These are phyloP conservation scores for Talpa occidentalis DNA, from an alignment of 2,113 vertebrate species.

Conservation along the genomic window DNA sequence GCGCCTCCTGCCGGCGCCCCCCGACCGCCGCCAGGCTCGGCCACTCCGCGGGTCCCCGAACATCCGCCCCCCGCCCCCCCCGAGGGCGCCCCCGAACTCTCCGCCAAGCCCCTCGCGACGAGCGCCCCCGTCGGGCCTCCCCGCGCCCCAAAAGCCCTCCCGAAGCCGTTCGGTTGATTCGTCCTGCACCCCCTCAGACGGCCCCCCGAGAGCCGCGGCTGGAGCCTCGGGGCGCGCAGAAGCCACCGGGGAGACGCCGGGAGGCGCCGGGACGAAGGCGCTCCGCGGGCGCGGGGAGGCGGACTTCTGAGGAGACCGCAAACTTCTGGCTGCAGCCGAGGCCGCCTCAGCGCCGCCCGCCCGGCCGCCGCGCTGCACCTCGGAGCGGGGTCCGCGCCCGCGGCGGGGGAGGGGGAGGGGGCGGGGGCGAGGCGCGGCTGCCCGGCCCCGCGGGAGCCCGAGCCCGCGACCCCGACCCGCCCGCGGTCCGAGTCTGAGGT, in stretches of 20 bases:
- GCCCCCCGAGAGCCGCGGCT: not conserved
- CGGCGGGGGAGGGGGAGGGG: not conserved
- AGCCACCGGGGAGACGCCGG: not conserved
- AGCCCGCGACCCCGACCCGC: too few species aligned
- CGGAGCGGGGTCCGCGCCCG: not conserved
- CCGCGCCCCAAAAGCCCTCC: not conserved
- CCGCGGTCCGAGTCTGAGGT: too few species aligned
- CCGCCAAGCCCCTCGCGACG: not conserved
- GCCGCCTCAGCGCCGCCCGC: not conserved
- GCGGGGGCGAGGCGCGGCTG: not conserved
- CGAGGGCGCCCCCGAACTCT: not conserved
- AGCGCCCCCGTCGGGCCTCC: not conserved
- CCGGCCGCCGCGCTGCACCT: not conserved
- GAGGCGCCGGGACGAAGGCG: not conserved
- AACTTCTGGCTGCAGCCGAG: slow-evolving; percentile 68
- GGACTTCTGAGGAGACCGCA: not conserved
- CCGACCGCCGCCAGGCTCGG: not conserved
- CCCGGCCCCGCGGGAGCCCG: not conserved
- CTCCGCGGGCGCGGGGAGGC: not conserved
- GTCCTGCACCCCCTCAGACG: not conserved
- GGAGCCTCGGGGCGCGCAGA: not conserved
- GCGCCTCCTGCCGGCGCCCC: slow-evolving; percentile 62
- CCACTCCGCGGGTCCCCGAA: not conserved
- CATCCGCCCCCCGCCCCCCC: not conserved
- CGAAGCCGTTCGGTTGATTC: not conserved